Conservation (phyloP, 2,797 vertebrate genomes). For the Rachycentron canadum region DNA sequence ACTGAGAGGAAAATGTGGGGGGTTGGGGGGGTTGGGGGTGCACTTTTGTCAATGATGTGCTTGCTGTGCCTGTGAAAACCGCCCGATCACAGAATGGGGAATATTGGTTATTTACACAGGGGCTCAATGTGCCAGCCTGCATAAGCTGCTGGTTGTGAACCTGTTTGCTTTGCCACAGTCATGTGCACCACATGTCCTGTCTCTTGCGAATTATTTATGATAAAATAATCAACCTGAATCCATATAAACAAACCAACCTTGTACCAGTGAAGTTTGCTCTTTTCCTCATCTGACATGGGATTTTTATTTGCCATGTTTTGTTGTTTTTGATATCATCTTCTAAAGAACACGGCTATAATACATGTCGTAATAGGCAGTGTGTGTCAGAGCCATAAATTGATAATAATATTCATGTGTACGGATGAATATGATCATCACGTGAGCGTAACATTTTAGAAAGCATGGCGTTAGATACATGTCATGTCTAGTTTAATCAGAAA, state of each 20-base stretch:
- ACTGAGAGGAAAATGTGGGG: neutral
- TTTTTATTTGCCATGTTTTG: neutral
- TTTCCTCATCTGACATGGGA: neutral
- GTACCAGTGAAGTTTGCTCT: neutral
- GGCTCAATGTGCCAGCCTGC: conserved; percentile 22
- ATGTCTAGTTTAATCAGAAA: neutral
- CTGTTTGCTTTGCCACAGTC: conserved; percentile 47
- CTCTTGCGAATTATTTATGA: conserved; percentile 35
- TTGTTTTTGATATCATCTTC: conserved; percentile 15
- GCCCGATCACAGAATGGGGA: conserved; percentile 27
- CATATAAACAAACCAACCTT: conserved; percentile 1
- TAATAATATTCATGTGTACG: too few relatives aligned
- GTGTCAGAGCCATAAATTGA: conserved; percentile 3
- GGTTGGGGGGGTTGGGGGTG: too few relatives aligned
- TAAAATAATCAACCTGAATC: conserved; percentile 35
- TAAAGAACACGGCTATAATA: neutral
- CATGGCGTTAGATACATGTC: neutral
- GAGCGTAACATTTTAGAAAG: neutral
- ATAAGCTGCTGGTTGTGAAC: conserved; percentile 45
- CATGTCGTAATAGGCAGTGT: neutral
- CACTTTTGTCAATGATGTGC: conserved; percentile 15
- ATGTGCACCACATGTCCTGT: conserved; percentile 29
- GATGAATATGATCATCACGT: neutral
- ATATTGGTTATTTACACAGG: conserved; percentile 50
- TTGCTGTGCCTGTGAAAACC: conserved; percentile 19